Base-by-base conservation (phyloP, 2,113 vertebrate species). In the Athene noctua region DNA sequence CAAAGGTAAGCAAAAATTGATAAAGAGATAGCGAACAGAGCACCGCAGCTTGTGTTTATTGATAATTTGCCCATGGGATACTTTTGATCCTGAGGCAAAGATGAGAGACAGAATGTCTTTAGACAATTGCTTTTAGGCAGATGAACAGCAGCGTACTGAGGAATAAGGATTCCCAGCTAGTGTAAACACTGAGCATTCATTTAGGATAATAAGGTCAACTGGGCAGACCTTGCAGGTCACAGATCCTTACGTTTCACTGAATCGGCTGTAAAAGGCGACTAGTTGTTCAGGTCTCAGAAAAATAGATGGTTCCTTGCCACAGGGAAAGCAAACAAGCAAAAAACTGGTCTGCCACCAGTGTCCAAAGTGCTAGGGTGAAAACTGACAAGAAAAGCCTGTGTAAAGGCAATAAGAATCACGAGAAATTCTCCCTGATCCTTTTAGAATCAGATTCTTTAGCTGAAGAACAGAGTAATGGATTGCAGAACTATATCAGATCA, bases 1-100 rank as follows among this genome's bases (percentile, higher is more conserved):
- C 96, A 97, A 93, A 95, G 95, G 84, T 8, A 94, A 93, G 86
- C 66, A 88, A 87, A 96, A 96, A 96, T 82, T 81, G 71, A 92
- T 97, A 82, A 58, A 52, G 49, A 94, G 71, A 40, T 32, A 62
- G 80, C n/a, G 80, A 93, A 92, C 62, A 71, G 73, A 97, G 81
- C 87, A n/a, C n/a, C 19, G 26, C 70, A 74, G 80, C 70, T 71
- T 70, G 74, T 95, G 25, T 38, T 63, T 92, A 91, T 93, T 88
- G 94, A 80, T 83, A 54, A 92, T 36, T 59, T 72, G 80, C 78
- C 66, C 93, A 66, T 10, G 68, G 51, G 75, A 71, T 72, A 12
- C 51, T 86, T 91, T n/a, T 86, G 67, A 83, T 91, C 79, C 91
- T 17, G 47, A 63, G 51, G 67, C 51, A 80, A 84, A 94, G 34